Evolutionary conservation across 2,888 invertebrate genomes (phyloP).

Genomic region (Gortyna flavago): DNA sequence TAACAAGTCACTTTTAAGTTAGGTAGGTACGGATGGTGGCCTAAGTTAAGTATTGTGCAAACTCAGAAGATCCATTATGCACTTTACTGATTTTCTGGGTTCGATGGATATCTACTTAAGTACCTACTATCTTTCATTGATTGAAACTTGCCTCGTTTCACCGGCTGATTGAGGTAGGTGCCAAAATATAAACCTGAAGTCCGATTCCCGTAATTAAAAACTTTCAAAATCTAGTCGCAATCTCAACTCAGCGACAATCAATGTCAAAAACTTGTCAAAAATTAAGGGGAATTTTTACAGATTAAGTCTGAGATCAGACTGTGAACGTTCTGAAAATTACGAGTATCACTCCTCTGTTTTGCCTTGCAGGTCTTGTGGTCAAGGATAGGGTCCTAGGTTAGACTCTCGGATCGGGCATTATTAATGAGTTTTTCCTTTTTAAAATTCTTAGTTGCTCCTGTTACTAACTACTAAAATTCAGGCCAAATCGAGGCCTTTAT

Average conservation of each 20-base stretch:
- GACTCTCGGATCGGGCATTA: background rate
- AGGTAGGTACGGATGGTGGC: background rate
- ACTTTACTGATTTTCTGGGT: background rate
- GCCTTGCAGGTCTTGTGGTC: background rate
- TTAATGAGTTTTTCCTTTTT: background rate
- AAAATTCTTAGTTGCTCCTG: background rate
- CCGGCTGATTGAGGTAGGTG: background rate
- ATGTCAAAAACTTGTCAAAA: no score
- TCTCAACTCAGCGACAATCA: no score
- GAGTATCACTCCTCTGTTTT: no score
- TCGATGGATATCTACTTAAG: background rate
- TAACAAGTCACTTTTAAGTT: slow-evolving; percentile 1
- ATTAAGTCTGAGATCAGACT: no score
- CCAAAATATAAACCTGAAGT: background rate
- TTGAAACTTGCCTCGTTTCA: background rate
- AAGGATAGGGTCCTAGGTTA: background rate
- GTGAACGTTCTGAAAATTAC: no score
- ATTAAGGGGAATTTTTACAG: no score
- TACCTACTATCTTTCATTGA: background rate
- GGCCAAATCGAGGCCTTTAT: background rate
- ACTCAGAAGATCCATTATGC: no score
- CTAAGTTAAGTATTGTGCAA: background rate
- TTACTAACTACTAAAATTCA: background rate
- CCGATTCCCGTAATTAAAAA: background rate
- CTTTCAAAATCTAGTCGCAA: background rate